These are phyloP conservation scores for Tuberolachnus salignus DNA, from an alignment of 2,888 invertebrate species.

Conservation along the genomic window DNA sequence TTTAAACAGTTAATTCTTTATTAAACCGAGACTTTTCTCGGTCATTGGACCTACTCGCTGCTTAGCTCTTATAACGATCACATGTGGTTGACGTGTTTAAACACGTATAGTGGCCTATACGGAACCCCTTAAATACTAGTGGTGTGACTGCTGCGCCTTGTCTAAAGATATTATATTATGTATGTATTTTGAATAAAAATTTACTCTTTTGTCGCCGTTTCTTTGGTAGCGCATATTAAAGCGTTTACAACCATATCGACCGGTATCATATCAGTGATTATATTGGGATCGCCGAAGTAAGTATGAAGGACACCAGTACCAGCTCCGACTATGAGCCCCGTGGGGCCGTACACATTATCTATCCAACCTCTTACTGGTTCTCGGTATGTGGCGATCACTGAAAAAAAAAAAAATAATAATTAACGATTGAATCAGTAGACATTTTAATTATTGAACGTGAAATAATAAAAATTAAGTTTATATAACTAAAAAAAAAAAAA, in stretches of 20 bases:
- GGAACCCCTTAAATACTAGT: no score
- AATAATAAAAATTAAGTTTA: neutral
- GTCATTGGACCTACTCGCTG: no score
- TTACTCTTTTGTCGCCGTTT: conserved; percentile 50
- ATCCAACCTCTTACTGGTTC: conserved; percentile 86
- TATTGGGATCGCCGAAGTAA: conserved; percentile 65
- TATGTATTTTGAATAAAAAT: conserved; percentile 4
- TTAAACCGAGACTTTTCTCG: no score
- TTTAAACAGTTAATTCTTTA: no score
- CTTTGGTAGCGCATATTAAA: conserved; percentile 77
- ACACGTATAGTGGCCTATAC: no score
- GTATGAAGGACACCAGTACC: conserved; percentile 79
- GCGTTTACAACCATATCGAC: conserved; percentile 85
- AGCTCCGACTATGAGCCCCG: conserved; percentile 67
- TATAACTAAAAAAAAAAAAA: no score
- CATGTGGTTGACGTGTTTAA: no score
- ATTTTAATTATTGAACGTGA: neutral
- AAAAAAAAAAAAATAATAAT: conserved; percentile 59
- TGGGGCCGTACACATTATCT: conserved; percentile 82
- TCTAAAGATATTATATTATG: neutral
- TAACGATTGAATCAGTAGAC: neutral
- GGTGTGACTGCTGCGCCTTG: no score
- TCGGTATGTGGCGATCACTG: conserved; percentile 71
- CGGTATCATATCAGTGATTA: conserved; percentile 76
- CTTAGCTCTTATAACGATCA: no score